Evolutionary conservation across 2,888 invertebrate genomes (phyloP), one percentile per base, ranked within the genome.

Genomic region (Incurvaria masculella): DNA sequence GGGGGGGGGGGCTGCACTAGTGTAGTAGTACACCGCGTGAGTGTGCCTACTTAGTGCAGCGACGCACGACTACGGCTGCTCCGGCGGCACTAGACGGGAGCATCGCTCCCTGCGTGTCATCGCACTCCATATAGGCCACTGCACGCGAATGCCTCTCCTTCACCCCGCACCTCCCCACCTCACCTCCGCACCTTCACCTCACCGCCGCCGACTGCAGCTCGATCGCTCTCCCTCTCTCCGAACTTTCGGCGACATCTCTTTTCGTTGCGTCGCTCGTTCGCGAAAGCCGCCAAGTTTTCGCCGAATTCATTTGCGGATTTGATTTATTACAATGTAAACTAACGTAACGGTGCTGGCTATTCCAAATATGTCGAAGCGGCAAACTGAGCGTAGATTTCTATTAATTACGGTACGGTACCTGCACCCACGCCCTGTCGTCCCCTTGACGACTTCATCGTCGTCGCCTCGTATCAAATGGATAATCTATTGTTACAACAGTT

Each of bases 121-220:
- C 78, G 78, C 67, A 78, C 76, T 74, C 76, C 76, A 78, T 78
- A 76, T 78, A 76, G 76, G 76, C 72, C 76, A 76, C 69, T 76
- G 76, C 76, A 76, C 76, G 76, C 73, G 70, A 74, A 72, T 72
- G 71, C 14, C 33, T 33, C 8, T n/a, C 33, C n/a, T n/a, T n/a
- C n/a, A n/a, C 33, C 66, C 73, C 74, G 68, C 55, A 53, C 62
- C 61, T 63, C 63, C 59, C 58, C 51, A 53, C 57, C 56, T 51
- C 53, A 54, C 51, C 55, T 45, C 51, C 53, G 57, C 48, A 49
- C 23, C 33, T 4, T n/a, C 33, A 4, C 33, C 14, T 14, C 33
- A 4, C 4, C 33, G 33, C 33, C 33, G 23, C 4, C 33, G n/a
- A n/a, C 33, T 33, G 3, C 33, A 11, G 3, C 14, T 14, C 33